These are phyloP conservation scores for Lithophane leautieri DNA, from an alignment of 2,888 invertebrate species.

Conservation along the genomic window DNA sequence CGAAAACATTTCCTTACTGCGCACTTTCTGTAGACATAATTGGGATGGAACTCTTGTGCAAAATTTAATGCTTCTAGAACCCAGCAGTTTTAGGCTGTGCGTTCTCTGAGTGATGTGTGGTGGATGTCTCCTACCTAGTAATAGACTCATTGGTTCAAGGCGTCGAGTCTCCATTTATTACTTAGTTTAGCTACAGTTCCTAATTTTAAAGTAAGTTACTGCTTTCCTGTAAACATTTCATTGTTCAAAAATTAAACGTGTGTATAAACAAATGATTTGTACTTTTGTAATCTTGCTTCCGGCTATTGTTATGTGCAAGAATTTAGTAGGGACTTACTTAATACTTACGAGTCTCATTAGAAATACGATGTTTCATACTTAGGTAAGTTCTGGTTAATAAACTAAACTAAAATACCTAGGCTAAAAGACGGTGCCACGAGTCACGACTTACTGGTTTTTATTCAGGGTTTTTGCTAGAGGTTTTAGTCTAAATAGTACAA, in stretches of 20 bases:
- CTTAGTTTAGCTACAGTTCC: neutral
- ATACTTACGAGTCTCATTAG: neutral
- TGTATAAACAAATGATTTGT: neutral
- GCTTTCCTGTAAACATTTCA: conserved; percentile 11
- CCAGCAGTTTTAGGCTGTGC: too few species aligned
- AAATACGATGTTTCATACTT: neutral
- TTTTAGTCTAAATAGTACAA: neutral
- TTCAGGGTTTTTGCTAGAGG: neutral
- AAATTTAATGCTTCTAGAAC: neutral
- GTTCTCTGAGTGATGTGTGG: neutral
- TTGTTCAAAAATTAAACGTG: neutral
- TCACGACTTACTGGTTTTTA: neutral
- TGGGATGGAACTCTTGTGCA: neutral
- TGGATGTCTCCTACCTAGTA: neutral
- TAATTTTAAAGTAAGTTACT: conserved; percentile 15
- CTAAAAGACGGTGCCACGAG: neutral
- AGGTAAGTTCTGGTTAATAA: neutral
- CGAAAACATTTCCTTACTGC: neutral
- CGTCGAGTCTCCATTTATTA: conserved; percentile 3
- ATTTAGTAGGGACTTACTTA: neutral
- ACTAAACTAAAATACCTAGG: neutral
- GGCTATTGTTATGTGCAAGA: conserved; percentile 7
- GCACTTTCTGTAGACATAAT: neutral
- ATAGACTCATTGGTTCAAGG: conserved; percentile 10
- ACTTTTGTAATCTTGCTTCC: neutral